Percentiles rank a stretch among this genome's conserved stretches.
Evolutionary conservation across 2,888 invertebrate genomes (phyloP).

Genomic region (Caenorhabditis sp.): DNA sequence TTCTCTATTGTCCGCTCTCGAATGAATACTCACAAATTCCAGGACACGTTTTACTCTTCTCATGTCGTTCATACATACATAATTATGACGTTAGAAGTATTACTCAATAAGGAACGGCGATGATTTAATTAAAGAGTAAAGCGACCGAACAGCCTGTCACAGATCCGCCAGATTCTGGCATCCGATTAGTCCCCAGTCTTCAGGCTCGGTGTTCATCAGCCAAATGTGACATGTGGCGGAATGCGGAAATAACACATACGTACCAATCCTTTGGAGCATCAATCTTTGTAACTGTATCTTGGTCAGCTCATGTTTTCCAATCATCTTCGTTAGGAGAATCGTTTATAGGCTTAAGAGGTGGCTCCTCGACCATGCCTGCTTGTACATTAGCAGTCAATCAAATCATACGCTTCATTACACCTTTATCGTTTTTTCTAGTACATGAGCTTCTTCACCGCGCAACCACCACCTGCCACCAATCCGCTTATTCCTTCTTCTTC

Average conservation of each 20-base stretch:
- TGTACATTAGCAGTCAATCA: conserved; percentile 48
- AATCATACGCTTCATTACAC: conserved; percentile 50
- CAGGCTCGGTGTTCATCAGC: conserved; percentile 1
- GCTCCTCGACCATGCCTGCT: conserved; percentile 19
- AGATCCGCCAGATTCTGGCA: conserved; percentile 28
- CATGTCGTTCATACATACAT: too few relatives aligned
- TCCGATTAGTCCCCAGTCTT: conserved; percentile 34
- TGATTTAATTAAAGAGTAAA: conserved; percentile 40
- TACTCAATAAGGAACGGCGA: conserved; percentile 3
- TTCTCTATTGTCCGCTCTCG: neutral
- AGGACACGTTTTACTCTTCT: neutral
- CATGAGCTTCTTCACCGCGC: conserved; percentile 44
- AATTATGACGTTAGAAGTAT: conserved; percentile 13
- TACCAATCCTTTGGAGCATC: neutral
- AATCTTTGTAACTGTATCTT: too few relatives aligned
- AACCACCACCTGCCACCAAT: conserved; percentile 9
- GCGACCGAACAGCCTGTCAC: neutral
- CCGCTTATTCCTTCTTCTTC: conserved; percentile 1
- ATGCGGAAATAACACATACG: conserved; percentile 16
- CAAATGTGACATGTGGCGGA: conserved; percentile 39
- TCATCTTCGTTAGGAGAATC: neutral
- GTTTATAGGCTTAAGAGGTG: conserved; percentile 30
- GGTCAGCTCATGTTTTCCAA: too few relatives aligned
- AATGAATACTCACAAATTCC: neutral
- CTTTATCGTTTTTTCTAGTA: conserved; percentile 39